Evolutionary conservation across 2,888 invertebrate genomes (phyloP), one percentile per base, ranked within the genome.

Genomic region (Enchytraeus crypticus): DNA sequence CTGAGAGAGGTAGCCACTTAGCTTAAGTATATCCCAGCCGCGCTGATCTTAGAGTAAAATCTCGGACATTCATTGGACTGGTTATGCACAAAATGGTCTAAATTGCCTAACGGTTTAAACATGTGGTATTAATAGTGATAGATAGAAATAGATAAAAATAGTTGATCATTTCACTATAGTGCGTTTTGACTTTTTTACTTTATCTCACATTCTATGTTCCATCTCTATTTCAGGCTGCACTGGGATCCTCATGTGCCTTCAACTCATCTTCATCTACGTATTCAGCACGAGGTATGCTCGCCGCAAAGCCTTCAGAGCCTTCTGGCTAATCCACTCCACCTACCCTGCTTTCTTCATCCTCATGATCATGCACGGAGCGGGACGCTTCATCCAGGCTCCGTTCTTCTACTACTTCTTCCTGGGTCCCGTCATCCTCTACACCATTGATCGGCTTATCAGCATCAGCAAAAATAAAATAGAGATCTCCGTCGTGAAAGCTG

Each of bases 291-390:
- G 82, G 8, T 81, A 81, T 64, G 81, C 84, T 1, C 77, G 85
- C 43, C 77, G 79, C 53, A 77, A 81, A 66, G 76, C 84, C 32
- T 85, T 84, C 73, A 81, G 81, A 57, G 81, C 82, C 69, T 85
- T 85, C 76, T 84, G 84, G 83, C 74, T 79, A 49, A 83, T 83
- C 0, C 85, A 85, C 73, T 82, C 80, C 51, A 72, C 84, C 21
- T 85, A 84, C 74, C 82, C 83, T 1, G 8, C 84, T 38, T 82
- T 84, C 68, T 85, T 82, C 68, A 77, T 84, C 57, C 77, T 85
- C 43, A 81, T 83, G 74, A 71, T 84, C 54, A 72, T 85, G 23
- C 85, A 85, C 70, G 85, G 85, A n/a, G 78, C 81, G 56, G 84
- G 83, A 45, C 73, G 83, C 65, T 74, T 85, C 30, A 82, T 85